These are phyloP conservation scores for Plebejus anna DNA, from an alignment of 2,888 invertebrate species.

Conservation along the genomic window DNA sequence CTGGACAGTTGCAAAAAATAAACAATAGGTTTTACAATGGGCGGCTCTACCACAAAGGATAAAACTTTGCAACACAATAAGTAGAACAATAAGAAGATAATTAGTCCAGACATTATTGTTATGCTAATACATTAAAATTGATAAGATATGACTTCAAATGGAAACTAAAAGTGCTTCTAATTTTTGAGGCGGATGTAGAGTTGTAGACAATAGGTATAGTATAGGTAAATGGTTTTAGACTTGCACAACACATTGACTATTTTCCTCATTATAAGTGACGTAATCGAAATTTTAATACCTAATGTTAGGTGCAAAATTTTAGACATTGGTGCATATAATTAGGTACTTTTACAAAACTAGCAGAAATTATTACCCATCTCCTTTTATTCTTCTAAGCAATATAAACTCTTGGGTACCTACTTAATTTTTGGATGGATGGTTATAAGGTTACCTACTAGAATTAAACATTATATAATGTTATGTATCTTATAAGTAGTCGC, in stretches of 20 bases:
- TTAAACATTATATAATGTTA: no score
- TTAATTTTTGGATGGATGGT: no score
- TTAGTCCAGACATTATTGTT: conserved; percentile 19
- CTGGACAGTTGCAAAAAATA: neutral
- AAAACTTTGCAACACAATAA: conserved; percentile 8
- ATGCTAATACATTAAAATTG: conserved; percentile 17
- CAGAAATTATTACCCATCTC: no score
- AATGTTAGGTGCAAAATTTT: neutral
- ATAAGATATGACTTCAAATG: conserved; percentile 12
- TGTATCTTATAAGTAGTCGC: no score
- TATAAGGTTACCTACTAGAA: no score
- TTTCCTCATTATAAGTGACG: neutral
- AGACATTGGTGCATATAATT: neutral
- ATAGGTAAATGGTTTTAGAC: neutral
- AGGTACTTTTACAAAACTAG: no score
- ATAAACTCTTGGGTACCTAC: no score
- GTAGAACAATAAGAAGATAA: conserved; percentile 14
- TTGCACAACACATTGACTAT: neutral
- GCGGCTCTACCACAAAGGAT: neutral
- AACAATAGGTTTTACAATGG: neutral
- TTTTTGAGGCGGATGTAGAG: neutral
- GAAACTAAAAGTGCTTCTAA: neutral
- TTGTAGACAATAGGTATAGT: neutral
- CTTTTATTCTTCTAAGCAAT: no score
- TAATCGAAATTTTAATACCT: neutral